Conservation (phyloP, 2,797 vertebrate genomes). For the Rhabdomys pumilio region DNA sequence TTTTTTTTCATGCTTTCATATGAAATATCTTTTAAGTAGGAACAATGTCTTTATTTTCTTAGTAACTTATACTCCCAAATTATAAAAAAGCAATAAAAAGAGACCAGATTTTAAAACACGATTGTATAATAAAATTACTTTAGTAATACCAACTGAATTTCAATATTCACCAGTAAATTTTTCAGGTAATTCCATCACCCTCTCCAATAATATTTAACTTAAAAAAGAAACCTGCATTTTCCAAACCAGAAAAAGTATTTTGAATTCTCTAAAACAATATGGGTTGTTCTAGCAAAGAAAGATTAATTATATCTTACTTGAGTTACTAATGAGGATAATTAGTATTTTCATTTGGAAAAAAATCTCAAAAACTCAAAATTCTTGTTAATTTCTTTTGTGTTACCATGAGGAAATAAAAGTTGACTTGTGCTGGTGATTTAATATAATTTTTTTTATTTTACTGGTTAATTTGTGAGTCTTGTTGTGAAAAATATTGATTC, state of each 20-base stretch:
- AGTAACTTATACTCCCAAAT: constrained; percentile 25
- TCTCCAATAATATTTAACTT: constrained; percentile 62
- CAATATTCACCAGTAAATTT: constrained; percentile 80
- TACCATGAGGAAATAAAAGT: background rate
- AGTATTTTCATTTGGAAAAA: constrained; percentile 62
- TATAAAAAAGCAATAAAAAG: constrained; percentile 63
- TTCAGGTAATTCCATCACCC: constrained; percentile 79
- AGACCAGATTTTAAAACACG: constrained; percentile 74
- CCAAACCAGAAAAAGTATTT: constrained; percentile 68
- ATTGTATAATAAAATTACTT: constrained; percentile 66
- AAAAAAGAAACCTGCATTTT: background rate
- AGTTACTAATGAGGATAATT: constrained; percentile 32
- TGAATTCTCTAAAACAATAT: constrained; percentile 53
- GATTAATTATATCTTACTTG: constrained; percentile 53
- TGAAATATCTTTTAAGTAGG: constrained; percentile 60
- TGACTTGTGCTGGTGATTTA: constrained; percentile 4
- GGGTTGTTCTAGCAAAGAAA: constrained; percentile 51
- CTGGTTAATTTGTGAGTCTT: background rate
- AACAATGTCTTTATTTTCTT: background rate
- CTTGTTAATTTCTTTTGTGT: constrained; percentile 34
- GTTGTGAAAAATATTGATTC: background rate
- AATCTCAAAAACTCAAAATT: constrained; percentile 39
- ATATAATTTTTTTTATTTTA: background rate
- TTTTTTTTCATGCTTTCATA: constrained; percentile 41
- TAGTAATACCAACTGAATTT: constrained; percentile 68